Evolutionary conservation across 2,113 vertebrate species (phyloP).

Genomic region (Stomatorhinus ivindoensis): DNA sequence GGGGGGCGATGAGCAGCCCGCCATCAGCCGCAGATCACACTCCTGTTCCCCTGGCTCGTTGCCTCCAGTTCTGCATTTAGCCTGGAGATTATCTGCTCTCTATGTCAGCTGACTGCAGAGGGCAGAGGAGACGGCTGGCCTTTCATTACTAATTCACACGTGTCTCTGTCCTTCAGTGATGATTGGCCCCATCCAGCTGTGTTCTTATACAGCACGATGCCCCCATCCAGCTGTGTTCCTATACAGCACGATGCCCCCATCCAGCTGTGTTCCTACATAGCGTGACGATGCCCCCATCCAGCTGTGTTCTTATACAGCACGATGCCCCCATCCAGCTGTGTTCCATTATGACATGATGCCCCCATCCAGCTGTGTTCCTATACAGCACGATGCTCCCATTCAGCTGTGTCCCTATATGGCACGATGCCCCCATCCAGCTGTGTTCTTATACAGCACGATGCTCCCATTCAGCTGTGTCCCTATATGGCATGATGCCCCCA

Average conservation of each 20-base stretch:
- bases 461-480: neutral
- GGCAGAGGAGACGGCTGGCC: neutral
- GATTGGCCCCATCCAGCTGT: neutral
- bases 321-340: neutral
- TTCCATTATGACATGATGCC: rapidly evolving
- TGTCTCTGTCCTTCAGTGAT: neutral
- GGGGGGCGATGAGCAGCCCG: neutral
- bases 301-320: neutral
- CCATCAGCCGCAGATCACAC: neutral
- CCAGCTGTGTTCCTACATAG: neutral
- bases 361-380: neutral
- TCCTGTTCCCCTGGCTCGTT: neutral
- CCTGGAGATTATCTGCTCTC: slow-evolving; percentile 5
- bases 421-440: neutral
- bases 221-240: neutral
- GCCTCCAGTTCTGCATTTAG: slow-evolving; percentile 16
- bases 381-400: too few relatives aligned
- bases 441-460: neutral
- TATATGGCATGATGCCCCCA: rapidly evolving
- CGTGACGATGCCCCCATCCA: neutral
- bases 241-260: neutral
- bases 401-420: neutral
- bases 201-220: rapidly evolving
- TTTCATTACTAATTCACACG: neutral
- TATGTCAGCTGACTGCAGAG: neutral